phyloP scores from a whole-genome alignment of 2,888 invertebrate species.

The Eilema caniola region DNA sequence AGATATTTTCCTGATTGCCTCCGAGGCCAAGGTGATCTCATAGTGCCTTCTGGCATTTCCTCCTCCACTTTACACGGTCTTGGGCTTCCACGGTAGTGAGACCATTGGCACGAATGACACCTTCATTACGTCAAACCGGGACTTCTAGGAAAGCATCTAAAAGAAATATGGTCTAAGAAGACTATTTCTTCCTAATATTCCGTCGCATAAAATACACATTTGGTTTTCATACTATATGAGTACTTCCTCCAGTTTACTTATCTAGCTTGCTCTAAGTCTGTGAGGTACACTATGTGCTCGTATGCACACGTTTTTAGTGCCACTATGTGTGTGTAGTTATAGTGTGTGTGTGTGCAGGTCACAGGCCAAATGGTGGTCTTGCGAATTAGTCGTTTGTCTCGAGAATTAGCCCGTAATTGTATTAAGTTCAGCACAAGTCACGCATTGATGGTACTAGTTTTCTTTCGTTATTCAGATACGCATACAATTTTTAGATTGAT shows the following conservation, averaged over 20 bases:
- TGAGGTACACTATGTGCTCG: neutral
- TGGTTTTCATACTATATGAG: too few relatives aligned
- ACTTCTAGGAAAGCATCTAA: too few relatives aligned
- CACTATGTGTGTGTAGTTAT: neutral
- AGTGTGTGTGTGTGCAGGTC: constrained; percentile 2
- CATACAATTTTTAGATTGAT: neutral
- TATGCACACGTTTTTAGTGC: neutral
- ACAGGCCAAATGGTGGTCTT: constrained; percentile 1
- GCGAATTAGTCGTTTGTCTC: constrained; percentile 1
- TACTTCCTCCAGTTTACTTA: neutral
- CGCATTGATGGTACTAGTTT: neutral
- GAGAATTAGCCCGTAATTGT: neutral
- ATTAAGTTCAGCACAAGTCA: constrained; percentile 4
- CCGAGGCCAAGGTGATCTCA: too few relatives aligned
- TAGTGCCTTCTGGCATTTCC: too few relatives aligned
- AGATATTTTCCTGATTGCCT: too few relatives aligned
- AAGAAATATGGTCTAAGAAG: too few relatives aligned
- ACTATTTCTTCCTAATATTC: too few relatives aligned
- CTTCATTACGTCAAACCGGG: too few relatives aligned
- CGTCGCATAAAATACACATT: too few relatives aligned
- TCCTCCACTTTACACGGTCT: too few relatives aligned
- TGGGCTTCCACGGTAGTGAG: too few relatives aligned
- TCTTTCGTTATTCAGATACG: neutral
- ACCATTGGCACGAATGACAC: too few relatives aligned
- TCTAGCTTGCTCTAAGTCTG: neutral